Conservation (phyloP, 37 sponge, comb jelly and placozoan species). For the Dysidea cf. avara region DNA sequence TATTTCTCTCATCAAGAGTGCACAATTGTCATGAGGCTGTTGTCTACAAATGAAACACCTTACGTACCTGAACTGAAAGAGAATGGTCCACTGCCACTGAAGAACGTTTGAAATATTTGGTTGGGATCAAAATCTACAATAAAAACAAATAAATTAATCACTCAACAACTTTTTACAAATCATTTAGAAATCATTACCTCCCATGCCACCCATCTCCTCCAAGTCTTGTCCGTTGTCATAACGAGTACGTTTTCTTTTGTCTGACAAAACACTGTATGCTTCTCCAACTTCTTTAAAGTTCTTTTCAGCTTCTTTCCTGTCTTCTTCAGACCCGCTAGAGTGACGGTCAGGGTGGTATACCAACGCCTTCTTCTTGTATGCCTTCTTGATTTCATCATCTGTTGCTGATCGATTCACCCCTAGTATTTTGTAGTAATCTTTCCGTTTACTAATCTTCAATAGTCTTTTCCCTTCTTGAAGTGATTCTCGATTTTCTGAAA, state of each 20-base stretch:
- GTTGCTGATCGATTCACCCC: slow-evolving; percentile 62
- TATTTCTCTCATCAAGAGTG: too few species aligned
- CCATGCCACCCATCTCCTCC: slow-evolving; percentile 78
- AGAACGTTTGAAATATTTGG: slow-evolving; percentile 66
- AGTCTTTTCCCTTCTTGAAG: slow-evolving; percentile 58
- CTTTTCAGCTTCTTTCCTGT: slow-evolving; percentile 71
- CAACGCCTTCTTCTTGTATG: slow-evolving; percentile 87
- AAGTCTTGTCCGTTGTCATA: slow-evolving; percentile 96
- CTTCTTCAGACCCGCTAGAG: slow-evolving; percentile 59
- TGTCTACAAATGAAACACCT: too few species aligned
- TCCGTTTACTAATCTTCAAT: slow-evolving; percentile 90
- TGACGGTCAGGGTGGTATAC: slow-evolving; percentile 92
- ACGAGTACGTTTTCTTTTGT: slow-evolving; percentile 73
- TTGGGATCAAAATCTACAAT: slow-evolving; percentile 63
- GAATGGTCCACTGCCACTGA: slow-evolving; percentile 36
- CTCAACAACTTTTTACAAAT: neutral
- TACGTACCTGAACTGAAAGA: slow-evolving; percentile 17
- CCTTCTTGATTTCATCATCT: slow-evolving; percentile 94
- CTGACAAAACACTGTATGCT: slow-evolving; percentile 91
- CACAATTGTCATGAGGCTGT: too few species aligned
- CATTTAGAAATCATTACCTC: slow-evolving; percentile 11
- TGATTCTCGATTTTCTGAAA: slow-evolving; percentile 42
- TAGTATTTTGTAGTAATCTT: slow-evolving; percentile 97
- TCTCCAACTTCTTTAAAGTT: slow-evolving; percentile 96
- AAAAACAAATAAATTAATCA: neutral